phyloP scores from a whole-genome alignment of 2,888 invertebrate genomes.

The Lissonota sp. region DNA sequence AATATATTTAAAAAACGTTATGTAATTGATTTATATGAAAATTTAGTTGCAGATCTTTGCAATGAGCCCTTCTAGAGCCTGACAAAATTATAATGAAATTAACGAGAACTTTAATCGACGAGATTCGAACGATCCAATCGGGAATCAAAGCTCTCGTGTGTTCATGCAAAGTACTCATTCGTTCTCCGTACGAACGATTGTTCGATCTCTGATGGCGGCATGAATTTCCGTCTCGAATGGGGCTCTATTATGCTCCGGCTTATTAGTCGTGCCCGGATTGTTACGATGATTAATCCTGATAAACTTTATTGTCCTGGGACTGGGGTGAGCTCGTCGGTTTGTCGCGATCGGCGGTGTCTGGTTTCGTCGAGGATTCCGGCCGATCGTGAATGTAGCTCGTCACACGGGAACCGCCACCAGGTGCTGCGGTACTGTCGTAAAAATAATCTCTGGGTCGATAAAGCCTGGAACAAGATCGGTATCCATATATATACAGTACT shows the following conservation, averaged over 20 bases:
- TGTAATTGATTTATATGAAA: too few relatives aligned
- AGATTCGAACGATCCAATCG: slow-evolving; percentile 2
- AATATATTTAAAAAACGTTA: too few relatives aligned
- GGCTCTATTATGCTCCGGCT: slow-evolving; percentile 2
- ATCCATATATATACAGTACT: neutral
- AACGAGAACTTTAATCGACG: slow-evolving; percentile 9
- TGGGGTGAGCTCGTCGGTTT: slow-evolving; percentile 77
- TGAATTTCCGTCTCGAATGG: neutral
- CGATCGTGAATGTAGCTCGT: slow-evolving; percentile 78
- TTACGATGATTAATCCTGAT: slow-evolving; percentile 73
- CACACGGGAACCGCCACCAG: slow-evolving; percentile 76
- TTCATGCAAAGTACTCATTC: neutral
- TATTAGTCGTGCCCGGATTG: slow-evolving; percentile 37
- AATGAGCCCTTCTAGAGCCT: too few relatives aligned
- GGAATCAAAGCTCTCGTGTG: neutral
- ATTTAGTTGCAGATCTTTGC: too few relatives aligned
- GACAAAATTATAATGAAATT: neutral
- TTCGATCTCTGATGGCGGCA: neutral
- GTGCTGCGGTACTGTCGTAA: slow-evolving; percentile 79
- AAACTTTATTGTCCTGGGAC: slow-evolving; percentile 77
- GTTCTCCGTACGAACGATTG: neutral
- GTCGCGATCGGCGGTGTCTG: slow-evolving; percentile 75
- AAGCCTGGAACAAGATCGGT: slow-evolving; percentile 69
- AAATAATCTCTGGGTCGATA: slow-evolving; percentile 80
- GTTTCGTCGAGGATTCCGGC: slow-evolving; percentile 77